phyloP scores from a whole-genome alignment of 2,888 invertebrate genomes.

The Azorinus chamasolen region DNA sequence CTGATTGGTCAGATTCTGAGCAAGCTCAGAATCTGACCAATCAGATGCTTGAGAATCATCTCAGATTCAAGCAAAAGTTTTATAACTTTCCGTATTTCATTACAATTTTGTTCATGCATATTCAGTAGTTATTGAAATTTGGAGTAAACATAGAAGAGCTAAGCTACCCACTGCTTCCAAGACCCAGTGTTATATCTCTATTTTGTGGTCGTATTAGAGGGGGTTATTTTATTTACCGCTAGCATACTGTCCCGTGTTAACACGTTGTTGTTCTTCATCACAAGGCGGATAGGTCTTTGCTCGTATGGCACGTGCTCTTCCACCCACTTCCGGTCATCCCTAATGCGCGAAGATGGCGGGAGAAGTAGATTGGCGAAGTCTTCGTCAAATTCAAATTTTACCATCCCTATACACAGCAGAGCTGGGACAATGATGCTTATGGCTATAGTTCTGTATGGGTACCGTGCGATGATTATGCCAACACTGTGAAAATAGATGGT shows the following conservation, averaged over 20 bases:
- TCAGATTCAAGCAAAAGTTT: too few relatives aligned
- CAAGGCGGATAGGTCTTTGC: slow-evolving; percentile 52
- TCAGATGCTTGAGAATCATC: too few relatives aligned
- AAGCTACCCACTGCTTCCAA: too few relatives aligned
- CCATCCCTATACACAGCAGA: slow-evolving; percentile 49
- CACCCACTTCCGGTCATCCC: slow-evolving; percentile 57
- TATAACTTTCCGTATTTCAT: too few relatives aligned
- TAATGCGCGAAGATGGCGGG: slow-evolving; percentile 55
- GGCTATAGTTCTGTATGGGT: slow-evolving; percentile 42
- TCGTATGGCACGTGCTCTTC: slow-evolving; percentile 51
- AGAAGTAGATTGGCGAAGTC: slow-evolving; percentile 57
- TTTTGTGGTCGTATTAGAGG: too few relatives aligned
- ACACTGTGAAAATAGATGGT: slow-evolving; percentile 47
- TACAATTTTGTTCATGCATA: too few relatives aligned
- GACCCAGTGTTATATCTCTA: too few relatives aligned
- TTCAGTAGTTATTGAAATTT: too few relatives aligned
- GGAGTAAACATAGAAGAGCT: too few relatives aligned
- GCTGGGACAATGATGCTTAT: slow-evolving; percentile 46
- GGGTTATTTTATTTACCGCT: slow-evolving; percentile 55
- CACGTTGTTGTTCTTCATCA: slow-evolving; percentile 54
- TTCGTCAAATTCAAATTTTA: slow-evolving; percentile 55
- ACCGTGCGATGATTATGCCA: slow-evolving; percentile 39
- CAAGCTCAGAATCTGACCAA: too few relatives aligned
- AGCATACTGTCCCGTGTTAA: slow-evolving; percentile 49
- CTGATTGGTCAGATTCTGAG: too few relatives aligned